Conservation (phyloP, 2,113 vertebrate species). For the Erythrocercus mccallii region DNA sequence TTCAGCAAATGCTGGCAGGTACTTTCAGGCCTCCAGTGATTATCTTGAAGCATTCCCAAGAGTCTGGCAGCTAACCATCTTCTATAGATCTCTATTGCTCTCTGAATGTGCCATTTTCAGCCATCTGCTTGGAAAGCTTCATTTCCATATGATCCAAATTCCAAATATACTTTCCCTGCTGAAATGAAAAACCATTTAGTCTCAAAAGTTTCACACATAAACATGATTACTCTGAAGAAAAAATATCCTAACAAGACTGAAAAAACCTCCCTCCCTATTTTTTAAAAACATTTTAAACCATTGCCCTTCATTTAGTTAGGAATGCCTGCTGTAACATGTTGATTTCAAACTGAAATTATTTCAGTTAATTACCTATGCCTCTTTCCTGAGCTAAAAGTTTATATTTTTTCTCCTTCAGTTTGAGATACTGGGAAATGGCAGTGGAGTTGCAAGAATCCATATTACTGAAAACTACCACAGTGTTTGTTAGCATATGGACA, state of each 20-base stretch:
- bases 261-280: background rate
- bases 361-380: background rate
- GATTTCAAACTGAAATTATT: background rate
- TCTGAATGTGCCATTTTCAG: background rate
- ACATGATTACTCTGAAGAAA: background rate
- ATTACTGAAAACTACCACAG: background rate
- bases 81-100: background rate
- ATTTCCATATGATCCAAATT: slow-evolving; percentile 22
- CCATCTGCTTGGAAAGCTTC: background rate
- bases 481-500: background rate
- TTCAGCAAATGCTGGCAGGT: background rate
- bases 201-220: background rate
- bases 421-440: background rate
- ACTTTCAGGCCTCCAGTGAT: background rate
- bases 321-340: background rate
- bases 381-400: background rate
- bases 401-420: background rate
- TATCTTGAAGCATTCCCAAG: background rate
- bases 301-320: background rate
- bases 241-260: background rate
- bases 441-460: background rate
- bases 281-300: background rate
- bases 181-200: background rate
- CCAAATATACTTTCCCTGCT: background rate
- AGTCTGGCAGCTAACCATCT: background rate